These are phyloP conservation scores for Acanthornis magna DNA, from an alignment of 2,797 vertebrate genomes.

Conservation along the genomic window DNA sequence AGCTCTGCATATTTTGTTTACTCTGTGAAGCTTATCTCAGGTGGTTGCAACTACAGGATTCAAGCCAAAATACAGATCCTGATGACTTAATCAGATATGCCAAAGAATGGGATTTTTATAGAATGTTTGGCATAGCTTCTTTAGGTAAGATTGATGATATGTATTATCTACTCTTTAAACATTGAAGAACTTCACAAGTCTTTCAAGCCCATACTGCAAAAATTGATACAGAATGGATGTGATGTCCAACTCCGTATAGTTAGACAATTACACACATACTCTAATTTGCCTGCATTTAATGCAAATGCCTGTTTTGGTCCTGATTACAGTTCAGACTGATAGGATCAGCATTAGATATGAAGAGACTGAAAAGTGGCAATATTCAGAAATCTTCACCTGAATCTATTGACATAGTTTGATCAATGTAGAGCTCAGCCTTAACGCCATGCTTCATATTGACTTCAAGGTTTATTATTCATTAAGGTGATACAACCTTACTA, in stretches of 20 bases:
- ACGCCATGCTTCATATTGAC: background rate
- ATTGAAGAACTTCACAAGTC: background rate
- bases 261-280: background rate
- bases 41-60: slow-evolving; percentile 89
- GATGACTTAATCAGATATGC: slow-evolving; percentile 96
- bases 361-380: background rate
- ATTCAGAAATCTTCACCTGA: background rate
- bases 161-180: background rate
- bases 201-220: background rate
- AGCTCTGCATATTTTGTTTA: slow-evolving; percentile 92
- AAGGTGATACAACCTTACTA: background rate
- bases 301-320: background rate
- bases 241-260: background rate
- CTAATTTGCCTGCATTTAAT: background rate
- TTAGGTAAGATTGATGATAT: slow-evolving; percentile 78
- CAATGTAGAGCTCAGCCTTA: background rate
- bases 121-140: slow-evolving; percentile 88
- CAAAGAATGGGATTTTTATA: slow-evolving; percentile 97
- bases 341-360: background rate
- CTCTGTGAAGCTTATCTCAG: slow-evolving; percentile 94
- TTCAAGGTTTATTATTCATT: background rate
- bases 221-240: background rate
- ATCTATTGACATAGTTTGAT: background rate
- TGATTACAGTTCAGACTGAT: background rate
- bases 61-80: slow-evolving; percentile 83